A percentile compares a stretch with the other conserved stretches of the same genome.
Evolutionary conservation across 1,140 invertebrate species (phyloP).

Genomic region (Zaprionus lachaisei): DNA sequence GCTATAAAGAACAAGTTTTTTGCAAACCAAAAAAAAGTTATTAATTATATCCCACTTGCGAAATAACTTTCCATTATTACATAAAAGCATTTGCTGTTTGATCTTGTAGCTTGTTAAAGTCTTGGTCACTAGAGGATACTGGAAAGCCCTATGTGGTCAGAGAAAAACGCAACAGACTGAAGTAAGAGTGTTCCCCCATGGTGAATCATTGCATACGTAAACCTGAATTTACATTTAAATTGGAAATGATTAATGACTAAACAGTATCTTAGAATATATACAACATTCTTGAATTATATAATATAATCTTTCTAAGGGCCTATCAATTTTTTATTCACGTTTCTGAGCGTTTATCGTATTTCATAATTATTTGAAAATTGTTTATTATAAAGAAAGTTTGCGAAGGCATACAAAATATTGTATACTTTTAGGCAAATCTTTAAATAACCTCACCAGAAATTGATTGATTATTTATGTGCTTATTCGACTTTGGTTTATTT

Average conservation of each 20-base stretch:
- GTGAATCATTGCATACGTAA: conserved; percentile 1
- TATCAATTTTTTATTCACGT: too few relatives aligned
- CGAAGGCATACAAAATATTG: background rate
- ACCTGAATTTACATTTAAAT: background rate
- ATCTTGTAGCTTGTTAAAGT: background rate
- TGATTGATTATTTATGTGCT: background rate
- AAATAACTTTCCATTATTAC: background rate
- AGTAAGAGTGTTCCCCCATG: background rate
- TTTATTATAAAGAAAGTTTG: background rate
- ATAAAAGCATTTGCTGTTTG: background rate
- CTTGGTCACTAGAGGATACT: background rate
- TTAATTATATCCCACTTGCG: background rate
- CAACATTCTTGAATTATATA: too few relatives aligned
- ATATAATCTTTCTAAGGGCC: too few relatives aligned
- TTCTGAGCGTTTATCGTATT: too few relatives aligned
- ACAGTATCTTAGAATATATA: background rate
- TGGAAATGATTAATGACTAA: background rate
- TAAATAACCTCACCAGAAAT: background rate
- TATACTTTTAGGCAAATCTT: background rate
- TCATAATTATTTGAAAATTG: too few relatives aligned
- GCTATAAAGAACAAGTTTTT: background rate
- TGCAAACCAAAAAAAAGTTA: background rate
- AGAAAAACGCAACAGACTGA: background rate
- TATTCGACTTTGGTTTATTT: too few relatives aligned
- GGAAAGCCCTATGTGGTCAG: background rate